These are phyloP conservation scores for Distichodus sexfasciatus DNA, from an alignment of 2,797 vertebrate genomes.

Conservation along the genomic window DNA sequence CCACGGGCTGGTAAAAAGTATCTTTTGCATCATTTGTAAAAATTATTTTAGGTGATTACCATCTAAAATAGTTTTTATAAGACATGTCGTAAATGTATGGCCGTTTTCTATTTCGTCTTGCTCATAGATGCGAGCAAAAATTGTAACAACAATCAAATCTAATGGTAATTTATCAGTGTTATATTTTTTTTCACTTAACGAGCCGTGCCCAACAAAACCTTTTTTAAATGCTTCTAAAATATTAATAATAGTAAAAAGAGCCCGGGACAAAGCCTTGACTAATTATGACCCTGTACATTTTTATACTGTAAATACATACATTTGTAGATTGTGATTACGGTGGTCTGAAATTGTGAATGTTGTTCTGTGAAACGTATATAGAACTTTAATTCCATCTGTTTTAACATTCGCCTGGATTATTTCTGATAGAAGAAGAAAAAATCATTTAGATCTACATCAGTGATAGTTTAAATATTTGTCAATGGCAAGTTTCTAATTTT, in stretches of 20 bases:
- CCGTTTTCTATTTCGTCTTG: constrained; percentile 47
- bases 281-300: constrained; percentile 80
- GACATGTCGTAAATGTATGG: constrained; percentile 26
- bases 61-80: neutral
- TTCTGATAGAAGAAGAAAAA: constrained; percentile 69
- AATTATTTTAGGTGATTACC: neutral
- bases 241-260: constrained; percentile 72
- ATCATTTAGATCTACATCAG: constrained; percentile 81
- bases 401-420: constrained; percentile 80
- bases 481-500: constrained; percentile 82
- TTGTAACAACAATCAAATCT: constrained; percentile 52
- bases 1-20: neutral
- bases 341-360: constrained; percentile 98
- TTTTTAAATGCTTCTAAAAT: constrained; percentile 55
- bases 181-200: constrained; percentile 42
- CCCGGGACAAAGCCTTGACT: constrained; percentile 61
- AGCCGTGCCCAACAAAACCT: constrained; percentile 54
- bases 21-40: neutral
- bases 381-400: constrained; percentile 82
- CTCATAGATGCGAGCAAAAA: constrained; percentile 49
- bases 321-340: constrained; percentile 89
- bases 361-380: constrained; percentile 97
- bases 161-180: constrained; percentile 54
- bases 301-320: constrained; percentile 87
- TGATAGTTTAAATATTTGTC: constrained; percentile 84